Evolutionary conservation across 2,113 vertebrate species (phyloP).

Genomic region (Uropsilus gracilis): DNA sequence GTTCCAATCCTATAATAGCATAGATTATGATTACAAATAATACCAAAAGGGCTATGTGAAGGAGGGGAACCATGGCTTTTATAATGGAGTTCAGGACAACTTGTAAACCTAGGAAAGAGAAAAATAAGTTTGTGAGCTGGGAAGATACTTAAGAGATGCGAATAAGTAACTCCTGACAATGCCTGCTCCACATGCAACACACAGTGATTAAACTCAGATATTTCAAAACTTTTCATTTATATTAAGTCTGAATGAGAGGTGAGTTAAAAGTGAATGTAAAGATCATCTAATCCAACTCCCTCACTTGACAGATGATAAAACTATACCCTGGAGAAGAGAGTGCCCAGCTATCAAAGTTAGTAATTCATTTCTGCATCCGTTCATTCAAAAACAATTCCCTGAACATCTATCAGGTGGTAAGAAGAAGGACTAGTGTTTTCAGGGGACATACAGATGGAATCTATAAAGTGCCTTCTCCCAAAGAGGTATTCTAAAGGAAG

Average conservation of each 20-base stretch:
- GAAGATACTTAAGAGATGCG: background rate
- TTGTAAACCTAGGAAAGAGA: slow-evolving; percentile 95
- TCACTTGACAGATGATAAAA: background rate
- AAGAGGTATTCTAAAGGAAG: background rate
- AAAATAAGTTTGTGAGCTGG: slow-evolving; percentile 61
- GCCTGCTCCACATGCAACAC: background rate
- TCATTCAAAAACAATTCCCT: background rate
- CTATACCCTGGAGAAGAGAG: background rate
- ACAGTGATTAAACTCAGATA: slow-evolving; percentile 36
- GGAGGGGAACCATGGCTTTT: slow-evolving; percentile 99
- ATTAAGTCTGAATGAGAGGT: background rate
- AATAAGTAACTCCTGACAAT: background rate
- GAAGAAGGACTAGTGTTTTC: background rate
- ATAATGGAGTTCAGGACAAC: slow-evolving; percentile 99
- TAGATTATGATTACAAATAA: slow-evolving; percentile 99
- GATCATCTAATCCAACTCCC: background rate
- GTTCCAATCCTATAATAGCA: slow-evolving; percentile 99
- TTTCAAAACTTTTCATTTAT: slow-evolving; percentile 31
- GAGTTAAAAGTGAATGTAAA: background rate
- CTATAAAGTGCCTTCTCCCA: background rate
- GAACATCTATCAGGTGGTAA: background rate
- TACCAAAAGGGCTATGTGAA: slow-evolving; percentile 99
- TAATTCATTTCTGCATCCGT: background rate
- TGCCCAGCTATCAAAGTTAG: background rate
- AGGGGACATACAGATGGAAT: background rate